Base-by-base conservation (phyloP, 2,113 vertebrate genomes). In the Hystrix cristata region DNA sequence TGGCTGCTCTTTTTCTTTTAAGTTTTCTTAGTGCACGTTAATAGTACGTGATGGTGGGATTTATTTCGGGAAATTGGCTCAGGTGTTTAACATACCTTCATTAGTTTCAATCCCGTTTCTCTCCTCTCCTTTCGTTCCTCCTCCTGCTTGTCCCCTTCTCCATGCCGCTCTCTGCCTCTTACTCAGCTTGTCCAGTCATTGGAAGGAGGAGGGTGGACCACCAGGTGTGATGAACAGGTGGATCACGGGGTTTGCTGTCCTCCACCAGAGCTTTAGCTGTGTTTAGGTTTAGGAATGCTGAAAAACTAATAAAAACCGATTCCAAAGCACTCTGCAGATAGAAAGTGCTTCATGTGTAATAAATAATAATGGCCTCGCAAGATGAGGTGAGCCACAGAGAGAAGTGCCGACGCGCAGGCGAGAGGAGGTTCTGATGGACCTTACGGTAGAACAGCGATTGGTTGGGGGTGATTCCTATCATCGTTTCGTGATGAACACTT, bases 331-430 rank as follows among this genome's bases (percentile, higher is more conserved):
- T 97, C 91, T 95, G 71, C 90, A 86, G 95, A 96, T 92, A 95
- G 91, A 94, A 97, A 98, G 80, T 96, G 95, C 96, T 96, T 96
- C 55, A 82, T 95, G 19, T 76, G 90, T 98, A 93, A 97, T 97
- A 98, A 97, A 96, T 95, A 95, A 92, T 96, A 96, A 94, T 55
- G 67, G 87, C n/a, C 90, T 90, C 90, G 91, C 51, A 90, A 95
- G 93, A 94, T 95, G n/a, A 91, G 95, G 67, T 80, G 79, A 53
- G 34, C 72, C 72, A 38, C 27, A 65, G 87, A 90, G 89, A 83
- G 97, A 93, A 93, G 62, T 91, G 97, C 91, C 0, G 9, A 88
- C 60, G 23, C 69, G 91, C 95, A 91, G 86, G 71, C 64, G 21
- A 0, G 10, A 43, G 76, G 69, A 57, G 76, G 3, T 72, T 46